Evolutionary conservation across 2,888 invertebrate genomes (phyloP).

Genomic region (Lordiphosa fenestrarum): DNA sequence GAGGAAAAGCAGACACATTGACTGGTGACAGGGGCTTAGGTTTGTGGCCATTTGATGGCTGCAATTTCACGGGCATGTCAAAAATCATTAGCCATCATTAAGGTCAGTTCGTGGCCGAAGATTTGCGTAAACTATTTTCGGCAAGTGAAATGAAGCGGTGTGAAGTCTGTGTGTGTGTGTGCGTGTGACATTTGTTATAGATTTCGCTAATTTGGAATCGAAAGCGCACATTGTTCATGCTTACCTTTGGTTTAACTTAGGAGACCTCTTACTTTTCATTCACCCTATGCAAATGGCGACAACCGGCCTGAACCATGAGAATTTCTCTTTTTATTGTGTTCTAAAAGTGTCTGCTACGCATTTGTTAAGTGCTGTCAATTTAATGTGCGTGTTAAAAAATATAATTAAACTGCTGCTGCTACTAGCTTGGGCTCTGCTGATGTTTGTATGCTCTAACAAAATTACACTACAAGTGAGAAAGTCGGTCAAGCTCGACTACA

Average conservation of each 20-base stretch:
- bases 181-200: slow-evolving; percentile 48
- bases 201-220: slow-evolving; percentile 60
- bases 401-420: not conserved
- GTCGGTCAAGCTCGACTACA: too few relatives aligned
- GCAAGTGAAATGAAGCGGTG: slow-evolving; percentile 46
- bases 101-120: slow-evolving; percentile 55
- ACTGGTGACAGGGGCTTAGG: slow-evolving; percentile 1
- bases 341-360: slow-evolving; percentile 37
- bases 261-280: slow-evolving; percentile 61
- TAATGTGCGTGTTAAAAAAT: slow-evolving; percentile 30
- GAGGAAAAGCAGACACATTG: not conserved
- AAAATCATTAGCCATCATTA: slow-evolving; percentile 69
- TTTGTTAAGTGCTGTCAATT: slow-evolving; percentile 32
- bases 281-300: slow-evolving; percentile 53
- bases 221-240: slow-evolving; percentile 43
- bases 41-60: slow-evolving; percentile 44
- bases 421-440: too few relatives aligned
- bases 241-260: slow-evolving; percentile 6
- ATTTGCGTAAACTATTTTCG: slow-evolving; percentile 50
- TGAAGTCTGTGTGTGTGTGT: slow-evolving; percentile 14
- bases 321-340: slow-evolving; percentile 58
- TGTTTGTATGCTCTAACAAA: too few relatives aligned
- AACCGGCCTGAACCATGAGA: slow-evolving; percentile 23
- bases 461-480: too few relatives aligned
- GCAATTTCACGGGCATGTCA: slow-evolving; percentile 51